Evolutionary conservation across 2,113 vertebrate genomes (phyloP), one percentile per base, ranked within the genome.

Genomic region (Nycticorax nycticorax): DNA sequence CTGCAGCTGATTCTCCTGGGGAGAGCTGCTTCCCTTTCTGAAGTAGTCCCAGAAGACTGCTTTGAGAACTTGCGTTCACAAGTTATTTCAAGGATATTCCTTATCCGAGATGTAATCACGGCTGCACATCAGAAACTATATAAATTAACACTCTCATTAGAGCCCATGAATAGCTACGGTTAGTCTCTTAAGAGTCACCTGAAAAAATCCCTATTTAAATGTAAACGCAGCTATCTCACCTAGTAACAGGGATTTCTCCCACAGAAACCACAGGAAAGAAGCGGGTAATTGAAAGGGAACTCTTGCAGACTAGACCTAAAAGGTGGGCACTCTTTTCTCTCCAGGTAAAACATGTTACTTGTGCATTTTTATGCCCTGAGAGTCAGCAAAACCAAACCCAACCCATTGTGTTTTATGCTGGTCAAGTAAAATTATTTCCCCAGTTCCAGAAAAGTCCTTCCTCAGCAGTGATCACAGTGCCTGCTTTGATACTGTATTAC

Each of bases 141-240:
- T 85, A 97, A 96, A 96, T 97, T 96, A 96, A 77, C 67, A 35
- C 56, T 94, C 63, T 96, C 89, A 86, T 96, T 93, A 97, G 63
- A 56, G 67, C 72, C 66, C 53, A 22, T 83, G 68, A 92, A 83
- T 48, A 93, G 89, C 73, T 94, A 56, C 47, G 74, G 62, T 78
- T 78, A 74, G 12, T 64, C 45, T 73, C 72, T 45, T 82, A 50
- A 35, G 77, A 93, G 60, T 89, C 91, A 94, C 76, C 90, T 86
- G 75, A 87, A 94, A 95, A 67, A n/a, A 71, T 91, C 60, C 52
- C 62, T 80, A 88, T 97, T 97, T 97, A 96, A 96, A 97, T 95
- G 93, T 88, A 97, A 98, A 97, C 95, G 79, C 37, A 93, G 85
- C 93, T 79, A 85, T 97, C 74, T 60, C 77, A 21, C 7, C 12